A percentile compares a stretch with the other conserved stretches of the same genome.
Conservation (phyloP, 2,113 vertebrate species). For the Murina feae region DNA sequence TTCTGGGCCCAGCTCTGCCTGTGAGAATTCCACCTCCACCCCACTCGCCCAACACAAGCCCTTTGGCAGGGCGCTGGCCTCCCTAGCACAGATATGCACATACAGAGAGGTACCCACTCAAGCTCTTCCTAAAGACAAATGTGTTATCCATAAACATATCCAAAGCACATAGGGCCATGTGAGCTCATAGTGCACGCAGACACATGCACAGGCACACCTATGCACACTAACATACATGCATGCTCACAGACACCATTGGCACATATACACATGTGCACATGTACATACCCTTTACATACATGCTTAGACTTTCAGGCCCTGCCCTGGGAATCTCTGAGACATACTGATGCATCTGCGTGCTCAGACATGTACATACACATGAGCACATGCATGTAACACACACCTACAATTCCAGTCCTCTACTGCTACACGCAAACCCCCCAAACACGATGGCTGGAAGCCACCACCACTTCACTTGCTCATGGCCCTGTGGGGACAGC, state of each 20-base stretch:
- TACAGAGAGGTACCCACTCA: background rate
- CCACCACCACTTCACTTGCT: background rate
- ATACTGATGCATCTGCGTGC: background rate
- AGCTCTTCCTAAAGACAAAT: background rate
- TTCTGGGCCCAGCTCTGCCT: background rate
- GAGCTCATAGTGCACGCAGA: background rate
- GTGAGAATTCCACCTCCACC: background rate
- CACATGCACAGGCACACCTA: background rate
- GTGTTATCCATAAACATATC: background rate
- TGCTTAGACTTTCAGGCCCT: background rate
- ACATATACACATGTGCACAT: background rate
- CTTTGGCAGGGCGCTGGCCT: background rate
- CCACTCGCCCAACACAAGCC: background rate
- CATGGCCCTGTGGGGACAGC: background rate
- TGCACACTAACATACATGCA: too few relatives aligned
- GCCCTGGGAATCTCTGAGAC: background rate
- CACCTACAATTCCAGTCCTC: background rate
- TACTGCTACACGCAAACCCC: background rate
- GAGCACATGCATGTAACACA: accelerated
- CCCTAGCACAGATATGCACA: too few relatives aligned
- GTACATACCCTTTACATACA: background rate
- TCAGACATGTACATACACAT: background rate
- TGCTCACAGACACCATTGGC: accelerated
- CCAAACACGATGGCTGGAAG: background rate
- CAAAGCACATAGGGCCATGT: background rate